Evolutionary conservation across 2,797 vertebrate genomes (phyloP).

Genomic region (Myiothlypis coronata): DNA sequence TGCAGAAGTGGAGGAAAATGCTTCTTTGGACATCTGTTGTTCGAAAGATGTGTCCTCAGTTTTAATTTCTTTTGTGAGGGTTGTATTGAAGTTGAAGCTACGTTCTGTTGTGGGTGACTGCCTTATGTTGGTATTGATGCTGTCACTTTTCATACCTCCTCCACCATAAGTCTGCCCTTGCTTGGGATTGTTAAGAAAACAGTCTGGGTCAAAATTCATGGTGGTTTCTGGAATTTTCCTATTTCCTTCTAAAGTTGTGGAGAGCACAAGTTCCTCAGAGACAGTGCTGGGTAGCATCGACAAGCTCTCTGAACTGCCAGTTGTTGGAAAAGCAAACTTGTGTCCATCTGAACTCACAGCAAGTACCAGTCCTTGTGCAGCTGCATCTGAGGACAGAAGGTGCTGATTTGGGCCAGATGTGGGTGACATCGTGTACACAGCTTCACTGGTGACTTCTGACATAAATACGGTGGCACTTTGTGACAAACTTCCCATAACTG

Average conservation of each 20-base stretch:
- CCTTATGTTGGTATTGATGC: conserved; percentile 77
- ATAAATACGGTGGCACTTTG: conserved; percentile 94
- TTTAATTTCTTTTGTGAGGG: conserved; percentile 95
- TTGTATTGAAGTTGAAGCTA: conserved; percentile 82
- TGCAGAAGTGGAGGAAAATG: conserved; percentile 79
- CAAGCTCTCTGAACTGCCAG: conserved; percentile 84
- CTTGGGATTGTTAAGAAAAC: conserved; percentile 99
- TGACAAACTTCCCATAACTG: conserved; percentile 93
- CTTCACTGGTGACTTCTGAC: conserved; percentile 94
- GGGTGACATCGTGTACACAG: conserved; percentile 96
- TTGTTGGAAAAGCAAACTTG: conserved; percentile 94
- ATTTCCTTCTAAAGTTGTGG: conserved; percentile 89
- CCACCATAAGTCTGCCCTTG: conserved; percentile 99
- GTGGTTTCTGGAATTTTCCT: conserved; percentile 94
- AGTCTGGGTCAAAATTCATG: conserved; percentile 99
- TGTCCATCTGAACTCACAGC: conserved; percentile 92
- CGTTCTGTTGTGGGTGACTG: conserved; percentile 82
- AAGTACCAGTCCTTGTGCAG: conserved; percentile 90
- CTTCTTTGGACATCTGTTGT: conserved; percentile 94
- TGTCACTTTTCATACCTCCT: conserved; percentile 89
- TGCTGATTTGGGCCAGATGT: conserved; percentile 90
- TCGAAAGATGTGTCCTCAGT: conserved; percentile 97
- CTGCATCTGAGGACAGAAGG: conserved; percentile 89
- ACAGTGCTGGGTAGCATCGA: conserved; percentile 90
- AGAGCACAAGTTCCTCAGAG: conserved; percentile 95